Evolutionary conservation across 2,888 invertebrate genomes (phyloP).

Genomic region (Harmothoe impar): DNA sequence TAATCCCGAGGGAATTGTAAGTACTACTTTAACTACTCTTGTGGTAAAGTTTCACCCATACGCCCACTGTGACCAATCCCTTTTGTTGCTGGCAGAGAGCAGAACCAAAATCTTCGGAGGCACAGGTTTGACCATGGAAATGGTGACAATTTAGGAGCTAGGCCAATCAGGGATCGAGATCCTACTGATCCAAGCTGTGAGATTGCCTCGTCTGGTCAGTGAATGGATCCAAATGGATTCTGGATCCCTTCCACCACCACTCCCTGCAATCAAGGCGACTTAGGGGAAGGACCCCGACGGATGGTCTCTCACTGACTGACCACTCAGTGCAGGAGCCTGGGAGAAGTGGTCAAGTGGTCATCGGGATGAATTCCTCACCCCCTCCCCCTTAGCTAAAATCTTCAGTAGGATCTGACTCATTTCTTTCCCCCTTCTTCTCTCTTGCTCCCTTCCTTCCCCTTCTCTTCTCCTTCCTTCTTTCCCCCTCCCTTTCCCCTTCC

Average conservation of each 20-base stretch:
- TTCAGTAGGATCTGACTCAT: too few species aligned
- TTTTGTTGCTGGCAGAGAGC: background rate
- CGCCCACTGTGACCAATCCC: background rate
- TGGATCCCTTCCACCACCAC: slow-evolving; percentile 2
- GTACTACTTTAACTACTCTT: background rate
- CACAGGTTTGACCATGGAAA: background rate
- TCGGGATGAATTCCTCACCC: too few species aligned
- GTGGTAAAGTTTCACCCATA: background rate
- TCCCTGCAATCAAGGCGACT: background rate
- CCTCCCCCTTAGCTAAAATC: too few species aligned
- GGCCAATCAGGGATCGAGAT: background rate
- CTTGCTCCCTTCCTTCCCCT: too few species aligned
- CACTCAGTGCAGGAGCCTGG: too few species aligned
- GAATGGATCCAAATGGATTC: background rate
- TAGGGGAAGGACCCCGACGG: background rate
- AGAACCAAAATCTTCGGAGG: too few species aligned
- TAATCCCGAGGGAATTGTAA: slow-evolving; percentile 5
- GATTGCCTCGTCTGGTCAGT: background rate
- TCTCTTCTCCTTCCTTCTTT: too few species aligned
- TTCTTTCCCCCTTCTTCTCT: too few species aligned
- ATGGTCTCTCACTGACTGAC: too few species aligned
- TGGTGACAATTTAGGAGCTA: background rate
- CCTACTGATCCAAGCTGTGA: slow-evolving; percentile 1
- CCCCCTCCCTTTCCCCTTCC: too few species aligned
- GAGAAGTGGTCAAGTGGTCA: too few species aligned